Conservation (phyloP, 2,888 invertebrate species). For the Drosophila mercatorum region DNA sequence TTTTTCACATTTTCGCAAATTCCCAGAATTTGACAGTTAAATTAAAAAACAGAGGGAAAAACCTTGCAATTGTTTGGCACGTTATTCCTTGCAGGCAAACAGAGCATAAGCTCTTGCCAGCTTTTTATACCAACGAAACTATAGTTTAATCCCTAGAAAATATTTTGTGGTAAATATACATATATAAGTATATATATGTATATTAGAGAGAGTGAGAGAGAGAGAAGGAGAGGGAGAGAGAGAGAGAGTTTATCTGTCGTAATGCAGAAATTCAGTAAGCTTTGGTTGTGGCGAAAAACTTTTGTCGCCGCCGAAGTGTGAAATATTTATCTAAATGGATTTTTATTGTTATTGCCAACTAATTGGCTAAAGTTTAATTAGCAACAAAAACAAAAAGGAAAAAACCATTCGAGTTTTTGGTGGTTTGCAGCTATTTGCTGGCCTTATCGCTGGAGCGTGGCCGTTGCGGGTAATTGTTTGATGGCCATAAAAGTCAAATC, state of each 20-base stretch:
- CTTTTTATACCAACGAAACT: background rate
- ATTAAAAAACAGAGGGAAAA: background rate
- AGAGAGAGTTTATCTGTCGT: background rate
- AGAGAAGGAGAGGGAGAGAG: too few species aligned
- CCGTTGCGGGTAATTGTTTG: constrained; percentile 55
- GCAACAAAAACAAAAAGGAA: constrained; percentile 47
- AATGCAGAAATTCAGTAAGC: constrained; percentile 10
- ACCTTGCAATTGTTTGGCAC: background rate
- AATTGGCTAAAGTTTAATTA: constrained; percentile 66
- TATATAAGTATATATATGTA: background rate
- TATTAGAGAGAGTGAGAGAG: too few species aligned
- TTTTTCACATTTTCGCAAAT: background rate
- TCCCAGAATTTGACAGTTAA: constrained; percentile 3
- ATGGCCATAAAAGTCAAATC: constrained; percentile 50
- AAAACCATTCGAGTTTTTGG: constrained; percentile 55
- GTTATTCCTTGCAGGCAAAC: background rate
- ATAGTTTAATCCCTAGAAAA: constrained; percentile 27
- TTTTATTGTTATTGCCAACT: constrained; percentile 64
- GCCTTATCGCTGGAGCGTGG: constrained; percentile 31
- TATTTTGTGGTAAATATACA: constrained; percentile 14
- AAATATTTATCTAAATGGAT: constrained; percentile 52
- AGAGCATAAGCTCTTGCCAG: background rate
- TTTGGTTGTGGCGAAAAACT: constrained; percentile 15
- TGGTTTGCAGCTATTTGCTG: constrained; percentile 16
- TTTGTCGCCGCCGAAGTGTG: constrained; percentile 20